phyloP scores from a whole-genome alignment of 2,888 invertebrate species.

The Andrena camellia region DNA sequence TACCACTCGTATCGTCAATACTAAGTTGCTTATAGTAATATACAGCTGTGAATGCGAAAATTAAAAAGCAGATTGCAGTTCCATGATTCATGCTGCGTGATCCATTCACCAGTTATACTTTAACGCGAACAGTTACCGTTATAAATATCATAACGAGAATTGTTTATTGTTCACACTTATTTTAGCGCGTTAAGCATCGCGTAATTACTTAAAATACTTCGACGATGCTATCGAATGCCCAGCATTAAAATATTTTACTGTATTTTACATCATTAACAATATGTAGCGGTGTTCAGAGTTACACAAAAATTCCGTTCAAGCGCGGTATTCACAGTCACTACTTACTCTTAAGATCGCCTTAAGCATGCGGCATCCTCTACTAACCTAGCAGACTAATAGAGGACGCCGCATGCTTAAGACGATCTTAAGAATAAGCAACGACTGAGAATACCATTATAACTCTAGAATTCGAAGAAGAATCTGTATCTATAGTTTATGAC shows the following conservation, averaged over 20 bases:
- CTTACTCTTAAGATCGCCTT: too few species aligned
- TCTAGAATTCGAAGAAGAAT: neutral
- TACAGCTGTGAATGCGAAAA: neutral
- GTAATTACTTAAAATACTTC: too few species aligned
- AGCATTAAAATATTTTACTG: too few species aligned
- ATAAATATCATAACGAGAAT: slow-evolving; percentile 13
- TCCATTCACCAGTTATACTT: neutral
- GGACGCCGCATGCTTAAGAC: too few species aligned
- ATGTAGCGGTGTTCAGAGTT: neutral
- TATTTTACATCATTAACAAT: neutral
- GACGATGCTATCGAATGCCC: too few species aligned
- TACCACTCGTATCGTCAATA: neutral
- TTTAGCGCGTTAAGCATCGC: neutral
- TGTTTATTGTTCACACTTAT: neutral
- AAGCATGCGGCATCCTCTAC: too few species aligned
- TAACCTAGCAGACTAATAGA: too few species aligned
- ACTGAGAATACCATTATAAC: too few species aligned
- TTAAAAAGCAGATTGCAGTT: slow-evolving; percentile 25
- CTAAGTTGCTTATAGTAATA: slow-evolving; percentile 31
- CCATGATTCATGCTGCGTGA: slow-evolving; percentile 23
- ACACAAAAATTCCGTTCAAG: neutral
- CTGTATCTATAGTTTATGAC: slow-evolving; percentile 38
- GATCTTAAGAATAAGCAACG: too few species aligned
- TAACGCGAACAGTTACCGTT: neutral
- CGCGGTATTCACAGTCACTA: too few species aligned